A percentile compares a stretch with the other conserved stretches of the same genome.
phyloP scores from a whole-genome alignment of 2,113 vertebrate genomes.

The Ariopsis seemanni region DNA sequence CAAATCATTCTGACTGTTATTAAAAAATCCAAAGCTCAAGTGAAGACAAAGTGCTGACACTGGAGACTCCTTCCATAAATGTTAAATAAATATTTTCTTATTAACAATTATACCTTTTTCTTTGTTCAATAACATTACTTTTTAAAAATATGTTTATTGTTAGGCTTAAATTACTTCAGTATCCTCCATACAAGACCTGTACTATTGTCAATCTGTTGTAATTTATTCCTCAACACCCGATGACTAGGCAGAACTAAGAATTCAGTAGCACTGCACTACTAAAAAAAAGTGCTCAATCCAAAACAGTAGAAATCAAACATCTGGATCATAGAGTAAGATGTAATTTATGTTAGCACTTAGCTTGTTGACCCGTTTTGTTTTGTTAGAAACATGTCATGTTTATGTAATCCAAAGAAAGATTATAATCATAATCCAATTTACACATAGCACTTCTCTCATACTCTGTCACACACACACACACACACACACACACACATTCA shows the following conservation, averaged over 20 bases:
- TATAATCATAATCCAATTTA: constrained; percentile 35
- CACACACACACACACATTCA: constrained; percentile 25
- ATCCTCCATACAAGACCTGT: not conserved
- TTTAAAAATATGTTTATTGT: not conserved
- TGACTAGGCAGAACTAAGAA: not conserved
- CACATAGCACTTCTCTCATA: constrained; percentile 3
- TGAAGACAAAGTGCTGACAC: no score
- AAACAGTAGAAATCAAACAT: not conserved
- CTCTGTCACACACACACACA: not conserved
- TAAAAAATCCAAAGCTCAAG: not conserved
- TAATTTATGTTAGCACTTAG: not conserved
- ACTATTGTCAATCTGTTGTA: not conserved
- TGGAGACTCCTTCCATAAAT: not conserved
- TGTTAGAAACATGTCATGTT: not conserved
- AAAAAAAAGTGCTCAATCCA: not conserved
- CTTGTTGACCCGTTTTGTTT: not conserved
- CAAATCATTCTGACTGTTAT: not conserved
- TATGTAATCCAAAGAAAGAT: constrained; percentile 6
- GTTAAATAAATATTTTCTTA: not conserved
- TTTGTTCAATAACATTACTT: no score
- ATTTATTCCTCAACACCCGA: not conserved
- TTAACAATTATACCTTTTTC: no score
- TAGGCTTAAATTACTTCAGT: not conserved
- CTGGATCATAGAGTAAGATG: not conserved
- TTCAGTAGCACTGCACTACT: not conserved